Evolutionary conservation across 2,113 vertebrate species (phyloP), one percentile per base, ranked within the genome.

Genomic region (Peromyscus maniculatus): DNA sequence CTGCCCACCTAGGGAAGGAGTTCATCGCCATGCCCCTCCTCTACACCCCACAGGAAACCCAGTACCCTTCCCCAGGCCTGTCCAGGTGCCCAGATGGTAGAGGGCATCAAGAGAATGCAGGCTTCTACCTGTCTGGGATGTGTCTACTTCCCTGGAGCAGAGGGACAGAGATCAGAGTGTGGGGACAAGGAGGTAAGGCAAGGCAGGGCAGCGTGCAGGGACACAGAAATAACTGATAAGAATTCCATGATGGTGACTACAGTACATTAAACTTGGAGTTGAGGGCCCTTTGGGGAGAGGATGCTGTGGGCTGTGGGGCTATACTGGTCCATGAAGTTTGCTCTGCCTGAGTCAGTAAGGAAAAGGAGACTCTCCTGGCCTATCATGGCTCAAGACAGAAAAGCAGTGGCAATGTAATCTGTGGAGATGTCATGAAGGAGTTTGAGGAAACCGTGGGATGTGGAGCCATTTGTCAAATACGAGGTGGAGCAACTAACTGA

Each of bases 31-130:
- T 5, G 3, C 0, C 49, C 4, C 13, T 92, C 12, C 43, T 78
- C 12, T 59, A 59, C 24, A 78, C 8, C n/a, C 5, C 12, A 2
- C 64, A 79, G 28, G 69, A 52, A 22, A 72, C 26, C 43, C 9
- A 6, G 21, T 26, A 33, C 49, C 15, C 9, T 80, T 89, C 26
- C 11, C 75, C n/a, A 49, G 72, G 55, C 21, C 16, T 89, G 39
- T 2, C 1, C 6, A 67, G 43, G 15, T 3, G 15, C 49, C 3
- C 2, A 4, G 0, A 2, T 31, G 5, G 55, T 8, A 5, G 43
- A 69, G 15, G 28, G 7, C 3, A 67, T 8, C 3, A 74, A n/a
- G 77, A 75, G 4, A n/a, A 80, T 43, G 9, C 1, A 93, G 64
- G 24, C 28, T 13, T 74, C 39, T 67, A 7, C 12, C 39, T 22